These are phyloP conservation scores for Macrotrachela quadricornifera DNA, from an alignment of 1,140 invertebrate species.

Conservation along the genomic window DNA sequence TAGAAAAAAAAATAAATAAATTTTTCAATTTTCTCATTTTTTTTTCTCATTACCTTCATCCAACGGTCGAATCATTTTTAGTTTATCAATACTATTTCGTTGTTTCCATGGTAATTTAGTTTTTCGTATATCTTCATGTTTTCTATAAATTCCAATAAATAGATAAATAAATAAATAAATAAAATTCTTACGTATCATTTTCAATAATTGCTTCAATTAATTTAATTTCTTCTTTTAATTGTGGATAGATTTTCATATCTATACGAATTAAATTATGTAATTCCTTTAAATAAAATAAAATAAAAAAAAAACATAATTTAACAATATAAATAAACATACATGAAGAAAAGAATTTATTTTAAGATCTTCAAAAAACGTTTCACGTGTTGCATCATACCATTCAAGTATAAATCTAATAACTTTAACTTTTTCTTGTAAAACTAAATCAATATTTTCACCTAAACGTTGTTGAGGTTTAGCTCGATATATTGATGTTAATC, in stretches of 20 bases:
- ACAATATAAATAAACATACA: no score
- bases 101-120: slow-evolving; percentile 8
- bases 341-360: slow-evolving; percentile 32
- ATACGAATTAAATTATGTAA: slow-evolving; percentile 44
- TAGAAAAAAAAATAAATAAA: not conserved
- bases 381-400: slow-evolving; percentile 48
- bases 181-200: slow-evolving; percentile 6
- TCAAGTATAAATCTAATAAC: slow-evolving; percentile 55
- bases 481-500: slow-evolving; percentile 41
- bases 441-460: no score
- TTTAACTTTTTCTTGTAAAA: slow-evolving; percentile 16
- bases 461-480: no score
- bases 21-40: no score
- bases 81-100: slow-evolving; percentile 10
- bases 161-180: no score
- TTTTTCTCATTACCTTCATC: slow-evolving; percentile 10
- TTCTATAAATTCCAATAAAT: not conserved
- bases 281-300: slow-evolving; percentile 34
- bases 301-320: no score
- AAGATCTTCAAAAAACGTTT: slow-evolving; percentile 51
- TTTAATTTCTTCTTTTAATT: slow-evolving; percentile 23
- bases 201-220: slow-evolving; percentile 19
- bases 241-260: slow-evolving; percentile 23
- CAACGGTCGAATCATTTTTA: slow-evolving; percentile 3
- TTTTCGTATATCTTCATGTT: slow-evolving; percentile 4